phyloP scores from a whole-genome alignment of 2,113 vertebrate genomes.

The Rhinoderma darwinii region DNA sequence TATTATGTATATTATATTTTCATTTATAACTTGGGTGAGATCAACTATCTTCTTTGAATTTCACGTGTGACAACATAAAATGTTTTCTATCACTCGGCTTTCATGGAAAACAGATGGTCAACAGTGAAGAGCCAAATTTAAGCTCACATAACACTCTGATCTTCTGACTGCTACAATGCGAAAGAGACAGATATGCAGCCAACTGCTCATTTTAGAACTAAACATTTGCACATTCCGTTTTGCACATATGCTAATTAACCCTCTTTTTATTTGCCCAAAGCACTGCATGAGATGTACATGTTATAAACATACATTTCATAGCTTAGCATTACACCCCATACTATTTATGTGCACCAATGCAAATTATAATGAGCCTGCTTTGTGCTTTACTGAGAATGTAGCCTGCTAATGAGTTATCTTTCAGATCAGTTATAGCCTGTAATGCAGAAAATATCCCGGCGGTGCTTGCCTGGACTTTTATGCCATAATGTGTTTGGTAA shows the following conservation, averaged over 20 bases:
- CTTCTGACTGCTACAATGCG: slow-evolving; percentile 31
- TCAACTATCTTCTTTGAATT: slow-evolving; percentile 35
- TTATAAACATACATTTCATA: slow-evolving; percentile 6
- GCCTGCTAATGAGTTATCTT: neutral
- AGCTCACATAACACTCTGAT: slow-evolving; percentile 41
- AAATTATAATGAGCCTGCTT: neutral
- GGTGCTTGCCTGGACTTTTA: neutral
- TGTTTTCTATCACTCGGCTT: slow-evolving; percentile 47
- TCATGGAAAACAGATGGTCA: slow-evolving; percentile 54
- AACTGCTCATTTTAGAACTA: slow-evolving; percentile 31
- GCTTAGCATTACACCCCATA: neutral
- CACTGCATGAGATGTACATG: neutral
- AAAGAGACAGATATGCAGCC: slow-evolving; percentile 44
- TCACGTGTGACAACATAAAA: slow-evolving; percentile 37
- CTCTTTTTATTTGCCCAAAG: slow-evolving; percentile 14
- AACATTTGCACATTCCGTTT: slow-evolving; percentile 50
- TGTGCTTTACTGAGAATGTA: neutral
- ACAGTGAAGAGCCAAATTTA: slow-evolving; percentile 41
- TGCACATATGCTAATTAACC: slow-evolving; percentile 52
- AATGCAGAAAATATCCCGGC: neutral
- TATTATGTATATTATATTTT: slow-evolving; percentile 22
- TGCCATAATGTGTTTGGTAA: neutral
- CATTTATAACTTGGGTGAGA: neutral
- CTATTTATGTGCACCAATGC: neutral
- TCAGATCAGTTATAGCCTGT: neutral